Conservation (phyloP, 2,888 invertebrate genomes). For the Calephelis perditalis region DNA sequence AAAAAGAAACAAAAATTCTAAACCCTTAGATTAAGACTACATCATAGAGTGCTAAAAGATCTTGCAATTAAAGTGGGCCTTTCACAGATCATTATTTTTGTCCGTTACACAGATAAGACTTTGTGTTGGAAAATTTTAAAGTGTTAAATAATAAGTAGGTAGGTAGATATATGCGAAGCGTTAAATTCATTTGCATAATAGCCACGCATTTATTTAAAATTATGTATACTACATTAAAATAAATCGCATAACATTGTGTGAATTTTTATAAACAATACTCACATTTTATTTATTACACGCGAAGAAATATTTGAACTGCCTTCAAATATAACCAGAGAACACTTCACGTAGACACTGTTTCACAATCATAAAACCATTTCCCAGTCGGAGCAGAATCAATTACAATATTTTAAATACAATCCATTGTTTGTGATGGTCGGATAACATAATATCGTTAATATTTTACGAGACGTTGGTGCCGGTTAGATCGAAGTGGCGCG, state of each 20-base stretch:
- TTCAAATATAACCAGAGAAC: slow-evolving; percentile 14
- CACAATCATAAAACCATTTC: slow-evolving; percentile 14
- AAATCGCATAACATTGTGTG: background rate
- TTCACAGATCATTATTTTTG: too few species aligned
- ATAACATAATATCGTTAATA: slow-evolving; percentile 11
- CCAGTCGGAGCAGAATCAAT: slow-evolving; percentile 19
- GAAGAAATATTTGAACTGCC: slow-evolving; percentile 6
- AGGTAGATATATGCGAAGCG: too few species aligned
- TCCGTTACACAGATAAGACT: too few species aligned
- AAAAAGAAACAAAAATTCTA: too few species aligned
- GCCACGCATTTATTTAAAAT: too few species aligned
- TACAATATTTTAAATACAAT: slow-evolving; percentile 27
- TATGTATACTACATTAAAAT: background rate
- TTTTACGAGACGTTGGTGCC: slow-evolving; percentile 20
- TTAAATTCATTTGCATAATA: too few species aligned
- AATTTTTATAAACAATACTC: slow-evolving; percentile 15
- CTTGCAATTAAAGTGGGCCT: too few species aligned
- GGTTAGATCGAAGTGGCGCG: slow-evolving; percentile 24
- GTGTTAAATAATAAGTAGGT: too few species aligned
- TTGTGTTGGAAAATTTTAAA: too few species aligned
- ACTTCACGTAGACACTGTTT: slow-evolving; percentile 23
- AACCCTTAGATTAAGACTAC: too few species aligned
- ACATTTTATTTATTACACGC: slow-evolving; percentile 16
- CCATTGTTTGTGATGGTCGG: slow-evolving; percentile 27
- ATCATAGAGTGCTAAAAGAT: too few species aligned